Evolutionary conservation across 2,888 invertebrate genomes (phyloP), one percentile per base, ranked within the genome.

Genomic region (Ctenicera cuprea): DNA sequence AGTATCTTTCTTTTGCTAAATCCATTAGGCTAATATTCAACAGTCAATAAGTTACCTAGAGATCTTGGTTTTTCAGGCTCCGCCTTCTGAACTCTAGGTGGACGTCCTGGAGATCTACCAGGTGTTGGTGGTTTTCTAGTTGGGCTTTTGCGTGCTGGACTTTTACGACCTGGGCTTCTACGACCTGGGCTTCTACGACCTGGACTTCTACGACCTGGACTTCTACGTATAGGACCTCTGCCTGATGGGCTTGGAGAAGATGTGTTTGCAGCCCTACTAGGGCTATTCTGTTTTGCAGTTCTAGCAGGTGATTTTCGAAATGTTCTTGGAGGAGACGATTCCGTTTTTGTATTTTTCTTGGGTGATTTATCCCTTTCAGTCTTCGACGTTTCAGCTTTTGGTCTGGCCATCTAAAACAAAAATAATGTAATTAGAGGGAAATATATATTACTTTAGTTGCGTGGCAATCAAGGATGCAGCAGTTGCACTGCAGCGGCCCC

Each of bases 241-340:
- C 33, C 33, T 20, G 38, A 20, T n/a, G 59, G 59, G 11, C 59
- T 59, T 11, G 57, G 1, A 18, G 37, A 7, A 14, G 54, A 14
- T 38, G 57, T 37, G 9, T 57, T 57, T 64, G 45, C n/a, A 9
- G 57, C 50, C 41, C 14, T 30, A 67, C 41, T 52, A 41, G 61
- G 67, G 20, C 65, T 72, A 12, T 67, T 61, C 0, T 38, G 7
- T 65, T 48, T 70, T 52, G 50, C 69, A 9, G 57, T 67, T 43
- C 71, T 69, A 8, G 76, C 66, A 30, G 79, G 77, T 5, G 78
- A 71, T 70, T 77, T 80, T 38, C 74, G 65, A 33, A 75, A 62
- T 11, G 75, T 75, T 59, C 77, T 77, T 20, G 59, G 38, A 0
- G 59, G 0, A 18, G 66, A 62, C 20, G 77, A 61, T 30, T 71